A percentile compares a stretch with the other conserved stretches of the same genome.
These are phyloP conservation scores for Electrona antarctica DNA, from an alignment of 2,113 vertebrate species.

Conservation along the genomic window DNA sequence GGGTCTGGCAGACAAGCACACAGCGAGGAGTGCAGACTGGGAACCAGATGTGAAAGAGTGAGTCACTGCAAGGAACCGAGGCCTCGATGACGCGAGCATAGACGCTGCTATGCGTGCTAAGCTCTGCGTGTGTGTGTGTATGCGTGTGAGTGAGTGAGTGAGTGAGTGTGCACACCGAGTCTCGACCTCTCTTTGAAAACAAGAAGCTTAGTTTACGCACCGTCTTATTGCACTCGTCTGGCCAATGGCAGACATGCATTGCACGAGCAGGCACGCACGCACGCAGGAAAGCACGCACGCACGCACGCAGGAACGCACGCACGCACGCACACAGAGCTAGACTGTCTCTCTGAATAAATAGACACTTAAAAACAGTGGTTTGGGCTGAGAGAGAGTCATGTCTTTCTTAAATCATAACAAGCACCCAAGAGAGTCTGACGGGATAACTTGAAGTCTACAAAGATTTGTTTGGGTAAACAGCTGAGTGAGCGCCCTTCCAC, in stretches of 20 bases:
- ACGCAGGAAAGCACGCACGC: no score
- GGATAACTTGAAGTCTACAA: no score
- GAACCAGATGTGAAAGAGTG: conserved; percentile 71
- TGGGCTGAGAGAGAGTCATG: conserved; percentile 5
- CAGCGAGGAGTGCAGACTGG: conserved; percentile 49
- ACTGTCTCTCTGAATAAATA: conserved; percentile 29
- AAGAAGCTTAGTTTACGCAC: conserved; percentile 51
- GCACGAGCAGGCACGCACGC: no score
- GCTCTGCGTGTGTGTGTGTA: conserved; percentile 18
- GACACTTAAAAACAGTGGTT: conserved; percentile 23
- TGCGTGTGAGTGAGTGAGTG: no score
- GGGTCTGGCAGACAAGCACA: conserved; percentile 24
- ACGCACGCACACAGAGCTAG: not conserved
- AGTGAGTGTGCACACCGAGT: conserved; percentile 15
- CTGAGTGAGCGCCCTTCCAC: no score
- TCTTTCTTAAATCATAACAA: conserved; percentile 16
- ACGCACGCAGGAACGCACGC: not conserved
- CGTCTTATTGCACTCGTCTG: conserved; percentile 46
- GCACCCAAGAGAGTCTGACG: not conserved
- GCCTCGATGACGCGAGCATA: conserved; percentile 57
- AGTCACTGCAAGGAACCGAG: conserved; percentile 61
- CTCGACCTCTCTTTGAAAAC: conserved; percentile 67
- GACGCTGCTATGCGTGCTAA: conserved; percentile 53
- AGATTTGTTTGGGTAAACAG: no score
- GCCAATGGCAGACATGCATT: conserved; percentile 10